Percentiles rank a stretch among this genome's conserved stretches.
These are phyloP conservation scores for Metopolophium dirhodum DNA, from an alignment of 1,140 invertebrate genomes.

Conservation along the genomic window DNA sequence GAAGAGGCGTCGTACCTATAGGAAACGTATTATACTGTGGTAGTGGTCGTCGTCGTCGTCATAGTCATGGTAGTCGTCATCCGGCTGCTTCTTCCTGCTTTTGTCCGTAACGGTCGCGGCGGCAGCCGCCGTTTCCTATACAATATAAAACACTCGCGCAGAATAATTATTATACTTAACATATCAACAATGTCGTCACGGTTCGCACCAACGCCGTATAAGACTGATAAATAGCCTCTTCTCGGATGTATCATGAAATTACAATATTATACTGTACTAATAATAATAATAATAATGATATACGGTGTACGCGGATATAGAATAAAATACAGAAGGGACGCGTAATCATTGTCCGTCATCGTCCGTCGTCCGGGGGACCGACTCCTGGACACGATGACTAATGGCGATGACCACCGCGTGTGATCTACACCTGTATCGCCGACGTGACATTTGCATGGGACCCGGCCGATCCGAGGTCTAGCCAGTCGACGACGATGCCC, in stretches of 20 bases:
- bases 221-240: slow-evolving; percentile 35
- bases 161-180: neutral
- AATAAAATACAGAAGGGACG: neutral
- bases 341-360: slow-evolving; percentile 23
- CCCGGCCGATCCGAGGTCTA: neutral
- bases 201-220: neutral
- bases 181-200: slow-evolving; percentile 14
- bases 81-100: slow-evolving; percentile 47
- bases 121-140: neutral
- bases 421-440: neutral
- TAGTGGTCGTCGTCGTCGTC: neutral
- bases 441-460: neutral
- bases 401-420: neutral
- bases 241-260: neutral
- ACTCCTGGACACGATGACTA: slow-evolving; percentile 29
- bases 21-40: neutral
- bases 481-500: neutral
- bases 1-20: neutral
- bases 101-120: slow-evolving; percentile 51
- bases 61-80: neutral
- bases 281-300: neutral
- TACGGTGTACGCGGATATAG: neutral
- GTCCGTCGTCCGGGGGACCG: neutral
- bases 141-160: neutral
- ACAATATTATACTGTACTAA: neutral